Percentiles rank a stretch among this genome's conserved stretches.
Conservation (phyloP, 2,888 invertebrate genomes). For the Drosophila austrosaltans region DNA sequence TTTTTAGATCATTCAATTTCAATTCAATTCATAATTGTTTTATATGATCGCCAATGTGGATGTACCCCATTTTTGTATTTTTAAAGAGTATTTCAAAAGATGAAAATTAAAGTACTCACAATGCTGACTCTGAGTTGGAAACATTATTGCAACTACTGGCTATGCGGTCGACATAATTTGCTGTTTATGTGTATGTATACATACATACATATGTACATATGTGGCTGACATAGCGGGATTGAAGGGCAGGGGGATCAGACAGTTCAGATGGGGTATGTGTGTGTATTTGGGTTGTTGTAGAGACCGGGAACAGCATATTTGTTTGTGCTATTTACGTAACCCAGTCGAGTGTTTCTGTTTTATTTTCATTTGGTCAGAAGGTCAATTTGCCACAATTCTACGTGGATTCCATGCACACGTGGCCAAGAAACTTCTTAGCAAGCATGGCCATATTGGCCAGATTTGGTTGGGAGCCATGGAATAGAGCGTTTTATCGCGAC, state of each 20-base stretch:
- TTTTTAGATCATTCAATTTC: no score
- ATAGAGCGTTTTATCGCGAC: constrained; percentile 56
- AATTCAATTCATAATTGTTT: no score
- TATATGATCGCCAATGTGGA: neutral
- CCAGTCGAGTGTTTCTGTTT: constrained; percentile 24
- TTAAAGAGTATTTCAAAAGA: neutral
- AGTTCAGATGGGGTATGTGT: neutral
- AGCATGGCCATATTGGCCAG: constrained; percentile 31
- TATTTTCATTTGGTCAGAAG: constrained; percentile 12
- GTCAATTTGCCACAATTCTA: constrained; percentile 10
- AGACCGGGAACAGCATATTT: neutral
- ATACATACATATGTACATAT: neutral
- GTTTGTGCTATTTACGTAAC: constrained; percentile 58
- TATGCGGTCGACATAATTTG: constrained; percentile 10
- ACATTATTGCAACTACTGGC: constrained; percentile 11
- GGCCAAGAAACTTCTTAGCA: constrained; percentile 26
- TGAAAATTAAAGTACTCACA: constrained; percentile 12
- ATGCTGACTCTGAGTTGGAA: constrained; percentile 9
- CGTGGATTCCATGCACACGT: constrained; percentile 13
- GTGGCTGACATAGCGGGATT: neutral
- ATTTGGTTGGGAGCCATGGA: constrained; percentile 10
- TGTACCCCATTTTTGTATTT: neutral
- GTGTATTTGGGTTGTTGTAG: no score
- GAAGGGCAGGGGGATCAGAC: neutral
- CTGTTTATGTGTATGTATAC: neutral